Evolutionary conservation across 1,140 invertebrate genomes (phyloP).

Genomic region (Aphelenchoides besseyi): DNA sequence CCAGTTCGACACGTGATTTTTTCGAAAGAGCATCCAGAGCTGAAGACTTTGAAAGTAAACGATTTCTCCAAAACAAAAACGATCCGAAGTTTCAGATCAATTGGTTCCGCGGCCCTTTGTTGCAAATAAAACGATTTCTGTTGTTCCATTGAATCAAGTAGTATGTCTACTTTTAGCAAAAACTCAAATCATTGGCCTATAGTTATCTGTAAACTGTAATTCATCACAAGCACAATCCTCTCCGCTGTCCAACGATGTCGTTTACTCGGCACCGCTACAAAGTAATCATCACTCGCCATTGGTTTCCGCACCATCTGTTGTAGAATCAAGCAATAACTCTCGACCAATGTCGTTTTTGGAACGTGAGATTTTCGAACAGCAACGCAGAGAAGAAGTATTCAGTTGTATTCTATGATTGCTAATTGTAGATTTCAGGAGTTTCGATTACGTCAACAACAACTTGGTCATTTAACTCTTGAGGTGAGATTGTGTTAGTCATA

Average conservation of each 20-base stretch:
- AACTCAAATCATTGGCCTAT: background rate
- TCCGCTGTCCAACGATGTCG: background rate
- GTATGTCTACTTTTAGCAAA: background rate
- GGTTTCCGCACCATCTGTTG: background rate
- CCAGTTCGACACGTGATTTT: background rate
- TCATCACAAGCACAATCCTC: background rate
- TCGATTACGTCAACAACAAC: background rate
- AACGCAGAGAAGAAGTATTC: slow-evolving; percentile 8
- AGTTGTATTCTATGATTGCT: background rate
- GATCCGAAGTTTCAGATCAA: slow-evolving; percentile 10
- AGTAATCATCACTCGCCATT: background rate
- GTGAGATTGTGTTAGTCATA: background rate
- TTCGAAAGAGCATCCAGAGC: background rate
- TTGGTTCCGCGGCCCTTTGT: slow-evolving; percentile 1
- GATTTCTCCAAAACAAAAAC: too few species aligned
- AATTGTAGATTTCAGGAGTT: background rate
- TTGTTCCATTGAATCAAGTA: slow-evolving; percentile 8
- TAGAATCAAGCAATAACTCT: too few species aligned
- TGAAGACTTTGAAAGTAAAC: slow-evolving; percentile 12
- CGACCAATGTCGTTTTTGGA: slow-evolving; percentile 16
- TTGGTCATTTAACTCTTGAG: background rate
- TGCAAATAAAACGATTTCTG: background rate
- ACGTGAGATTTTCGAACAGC: background rate
- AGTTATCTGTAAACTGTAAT: slow-evolving; percentile 1
- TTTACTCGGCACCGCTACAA: background rate